A percentile compares a stretch with the other conserved stretches of the same genome.
phyloP scores from a whole-genome alignment of 1,140 invertebrate species.

The Gonioctena quinquepunctata region DNA sequence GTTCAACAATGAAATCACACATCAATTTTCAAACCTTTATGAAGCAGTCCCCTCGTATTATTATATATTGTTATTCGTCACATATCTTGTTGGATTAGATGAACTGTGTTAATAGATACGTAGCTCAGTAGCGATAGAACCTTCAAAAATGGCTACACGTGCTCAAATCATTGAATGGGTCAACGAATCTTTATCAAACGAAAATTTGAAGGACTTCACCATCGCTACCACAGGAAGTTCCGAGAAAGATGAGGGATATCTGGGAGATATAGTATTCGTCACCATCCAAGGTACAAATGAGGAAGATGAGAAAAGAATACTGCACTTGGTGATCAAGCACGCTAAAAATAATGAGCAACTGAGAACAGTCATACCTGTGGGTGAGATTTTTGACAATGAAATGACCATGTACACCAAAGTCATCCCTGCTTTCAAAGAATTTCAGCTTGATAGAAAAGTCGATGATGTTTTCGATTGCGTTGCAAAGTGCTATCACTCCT shows the following conservation, averaged over 20 bases:
- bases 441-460: slow-evolving; percentile 21
- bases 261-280: background rate
- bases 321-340: background rate
- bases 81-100: too few relatives aligned
- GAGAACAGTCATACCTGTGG: background rate
- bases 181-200: background rate
- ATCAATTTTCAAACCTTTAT: too few relatives aligned
- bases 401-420: slow-evolving; percentile 33
- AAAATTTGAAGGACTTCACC: background rate
- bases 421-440: slow-evolving; percentile 22
- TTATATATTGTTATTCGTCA: too few relatives aligned
- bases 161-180: background rate
- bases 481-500: slow-evolving; percentile 50
- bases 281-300: background rate
- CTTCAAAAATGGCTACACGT: background rate
- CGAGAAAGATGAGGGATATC: background rate
- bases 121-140: too few relatives aligned
- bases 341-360: background rate
- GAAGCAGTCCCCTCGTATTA: too few relatives aligned
- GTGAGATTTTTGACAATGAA: slow-evolving; percentile 30
- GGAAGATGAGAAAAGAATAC: background rate
- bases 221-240: background rate
- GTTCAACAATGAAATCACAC: too few relatives aligned
- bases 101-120: too few relatives aligned
- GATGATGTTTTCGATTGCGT: background rate